Evolutionary conservation across 37 sponge, comb jelly and placozoan species (phyloP), one percentile per base, ranked within the genome.

Genomic region (Oscarella lobularis): DNA sequence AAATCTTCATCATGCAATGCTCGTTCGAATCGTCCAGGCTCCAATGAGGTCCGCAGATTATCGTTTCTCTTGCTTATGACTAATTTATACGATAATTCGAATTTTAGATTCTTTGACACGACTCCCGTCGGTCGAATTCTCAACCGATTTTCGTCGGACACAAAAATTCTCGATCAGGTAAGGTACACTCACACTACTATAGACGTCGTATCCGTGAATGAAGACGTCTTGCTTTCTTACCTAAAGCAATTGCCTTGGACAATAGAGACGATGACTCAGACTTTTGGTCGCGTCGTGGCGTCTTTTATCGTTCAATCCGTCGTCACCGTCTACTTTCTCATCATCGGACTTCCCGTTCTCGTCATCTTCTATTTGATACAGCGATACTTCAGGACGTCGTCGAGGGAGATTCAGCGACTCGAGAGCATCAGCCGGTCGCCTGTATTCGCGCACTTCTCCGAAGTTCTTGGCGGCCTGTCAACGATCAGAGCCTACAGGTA

Each of bases 81-180:
- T n/a, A n/a, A n/a, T n/a, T n/a, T n/a, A n/a, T n/a, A n/a, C n/a
- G n/a, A n/a, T n/a, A n/a, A n/a, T n/a, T n/a, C n/a, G n/a, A n/a
- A n/a, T 14, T 5, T 68, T 4, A 14, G 6, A 4, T 68, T 68
- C 31, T 68, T 68, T 68, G 71, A 68, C 6, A 68, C 71, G 35
- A 68, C 71, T 5, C 71, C 71, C 5, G 31, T 14, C 31, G 71
- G 71, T 35, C 71, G 71, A 5, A 68, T 68, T 68, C 71, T 68
- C 4, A 68, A 68, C 31, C 71, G 71, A 5, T 68, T 68, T 35
- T 29, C 60, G 20, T 48, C 60, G 9, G 60, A 48, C 20, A 48
- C 60, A 20, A 9, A 20, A 48, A 20, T 20, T 20, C 9, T 48
- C 14, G 60, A 48, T 20, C 20, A 27, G 60, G 60, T 48, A 48